Evolutionary conservation across 2,888 invertebrate genomes (phyloP), one percentile per base, ranked within the genome.

Genomic region (Metellina segmentata): DNA sequence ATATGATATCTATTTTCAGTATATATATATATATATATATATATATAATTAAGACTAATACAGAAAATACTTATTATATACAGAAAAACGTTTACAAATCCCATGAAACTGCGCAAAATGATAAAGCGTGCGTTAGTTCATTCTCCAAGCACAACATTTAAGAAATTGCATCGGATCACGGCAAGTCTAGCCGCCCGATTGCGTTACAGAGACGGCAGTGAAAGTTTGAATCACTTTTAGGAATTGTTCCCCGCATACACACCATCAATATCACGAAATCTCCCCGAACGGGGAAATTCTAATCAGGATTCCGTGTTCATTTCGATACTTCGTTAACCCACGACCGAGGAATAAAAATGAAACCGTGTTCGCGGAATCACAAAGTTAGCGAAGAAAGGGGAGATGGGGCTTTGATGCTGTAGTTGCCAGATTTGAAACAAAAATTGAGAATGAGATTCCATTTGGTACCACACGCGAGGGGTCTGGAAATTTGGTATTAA

Each of bases 221-320:
- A 16, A 61, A 61, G 61, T 61, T 61, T 9, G 61, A 61, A 61
- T 61, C 61, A 61, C 61, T 61, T 61, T 61, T 16, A 16, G 61
- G 16, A 11, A 61, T 61, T 61, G 61, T 61, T 61, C 61, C 6
- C 8, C 9, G 16, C 61, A 61, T 61, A 34, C 34, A 34, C 34
- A 34, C 34, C 34, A 34, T 61, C 61, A 16, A 61, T 61, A 61
- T 6, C 61, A 61, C 61, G 61, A 61, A 9, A 61, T 61, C 61
- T 16, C 61, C 61, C 9, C 61, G 13, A 6, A 61, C 9, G 61
- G 61, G 11, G 61, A 61, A 61, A 61, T 61, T 61, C 7, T 61
- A 61, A 61, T 61, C 61, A 61, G 61, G 61, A 61, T 61, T 61
- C 61, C 61, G 61, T 61, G 61, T 61, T 61, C 61, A 61, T 61